Conservation (phyloP, 1,140 invertebrate species). For the Drosophila takahashii region DNA sequence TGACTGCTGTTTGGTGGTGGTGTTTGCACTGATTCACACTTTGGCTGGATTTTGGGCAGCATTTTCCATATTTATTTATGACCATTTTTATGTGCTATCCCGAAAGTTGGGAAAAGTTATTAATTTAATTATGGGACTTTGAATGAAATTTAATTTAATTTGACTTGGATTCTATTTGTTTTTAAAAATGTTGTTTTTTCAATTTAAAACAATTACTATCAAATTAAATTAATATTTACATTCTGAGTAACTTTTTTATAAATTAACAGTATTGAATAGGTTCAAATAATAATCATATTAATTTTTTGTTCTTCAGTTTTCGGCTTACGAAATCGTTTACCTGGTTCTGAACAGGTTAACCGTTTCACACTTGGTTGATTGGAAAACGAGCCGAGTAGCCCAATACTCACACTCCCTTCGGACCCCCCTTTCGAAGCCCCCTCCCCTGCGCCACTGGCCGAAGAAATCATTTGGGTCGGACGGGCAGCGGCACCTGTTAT, state of each 20-base stretch:
- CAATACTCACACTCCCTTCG: conserved; percentile 11
- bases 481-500: conserved; percentile 75
- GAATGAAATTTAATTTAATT: no score
- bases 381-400: conserved; percentile 17
- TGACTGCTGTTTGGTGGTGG: conserved; percentile 18
- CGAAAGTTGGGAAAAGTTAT: conserved; percentile 1
- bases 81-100: conserved; percentile 6
- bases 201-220: no score
- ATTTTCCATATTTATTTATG: conserved; percentile 33
- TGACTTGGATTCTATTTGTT: no score
- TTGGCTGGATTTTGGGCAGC: conserved; percentile 23
- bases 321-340: conserved; percentile 13
- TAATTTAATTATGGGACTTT: conserved; percentile 12
- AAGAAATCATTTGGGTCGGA: conserved; percentile 43
- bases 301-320: not conserved
- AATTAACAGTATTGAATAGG: not conserved
- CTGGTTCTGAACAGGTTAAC: conserved; percentile 28
- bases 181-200: no score
- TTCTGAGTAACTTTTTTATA: no score
- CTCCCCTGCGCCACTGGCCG: conserved; percentile 8
- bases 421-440: not conserved
- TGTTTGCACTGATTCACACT: conserved; percentile 38
- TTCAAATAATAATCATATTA: no score
- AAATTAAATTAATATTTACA: no score
- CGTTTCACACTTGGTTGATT: conserved; percentile 28